Evolutionary conservation across 2,888 invertebrate genomes (phyloP).

Genomic region (Herminia tarsipennalis): DNA sequence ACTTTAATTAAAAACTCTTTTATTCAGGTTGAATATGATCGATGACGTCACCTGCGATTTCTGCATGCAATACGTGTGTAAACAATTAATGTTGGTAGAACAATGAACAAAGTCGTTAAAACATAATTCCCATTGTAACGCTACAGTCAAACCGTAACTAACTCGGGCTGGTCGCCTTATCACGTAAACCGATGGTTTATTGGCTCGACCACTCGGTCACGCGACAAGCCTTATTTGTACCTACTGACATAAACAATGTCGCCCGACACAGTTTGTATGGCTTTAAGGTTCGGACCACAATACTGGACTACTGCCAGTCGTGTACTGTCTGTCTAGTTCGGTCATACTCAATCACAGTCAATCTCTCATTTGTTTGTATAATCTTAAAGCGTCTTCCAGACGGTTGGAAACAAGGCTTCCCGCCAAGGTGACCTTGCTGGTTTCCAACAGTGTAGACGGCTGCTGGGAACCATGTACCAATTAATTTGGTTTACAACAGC

Average conservation of each 20-base stretch:
- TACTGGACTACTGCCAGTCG: background rate
- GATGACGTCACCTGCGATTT: constrained; percentile 36
- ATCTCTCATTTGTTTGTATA: no score
- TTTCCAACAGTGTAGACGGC: no score
- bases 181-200: constrained; percentile 57
- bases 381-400: no score
- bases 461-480: no score
- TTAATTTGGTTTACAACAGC: no score
- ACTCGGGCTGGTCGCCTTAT: constrained; percentile 46
- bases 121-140: constrained; percentile 58
- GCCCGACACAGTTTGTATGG: constrained; percentile 20
- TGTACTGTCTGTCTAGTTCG: no score
- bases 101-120: constrained; percentile 58
- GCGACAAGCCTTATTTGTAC: constrained; percentile 53
- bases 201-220: constrained; percentile 53
- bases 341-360: no score
- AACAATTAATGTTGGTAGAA: constrained; percentile 56
- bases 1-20: constrained; percentile 32
- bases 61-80: constrained; percentile 51
- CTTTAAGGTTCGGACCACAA: background rate
- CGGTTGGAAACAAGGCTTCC: no score
- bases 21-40: constrained; percentile 29
- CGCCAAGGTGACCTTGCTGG: no score
- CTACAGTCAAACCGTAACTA: constrained; percentile 47
- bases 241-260: constrained; percentile 38